Evolutionary conservation across 2,113 vertebrate genomes (phyloP).

Genomic region (Acrocephalus arundinaceus): DNA sequence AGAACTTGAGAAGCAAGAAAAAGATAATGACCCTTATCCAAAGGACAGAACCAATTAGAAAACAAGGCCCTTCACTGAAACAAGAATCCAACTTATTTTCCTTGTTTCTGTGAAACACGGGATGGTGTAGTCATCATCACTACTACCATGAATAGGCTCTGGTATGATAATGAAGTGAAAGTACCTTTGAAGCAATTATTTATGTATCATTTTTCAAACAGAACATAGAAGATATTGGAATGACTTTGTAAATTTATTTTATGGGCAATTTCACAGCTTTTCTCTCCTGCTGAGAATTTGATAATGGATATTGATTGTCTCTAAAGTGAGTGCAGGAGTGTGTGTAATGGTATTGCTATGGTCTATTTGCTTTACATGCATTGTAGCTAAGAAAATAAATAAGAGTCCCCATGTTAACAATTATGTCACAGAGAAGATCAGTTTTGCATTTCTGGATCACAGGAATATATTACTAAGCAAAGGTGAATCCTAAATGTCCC

Average conservation of each 20-base stretch:
- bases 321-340: slow-evolving; percentile 53
- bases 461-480: neutral
- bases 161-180: neutral
- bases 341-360: slow-evolving; percentile 65
- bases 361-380: slow-evolving; percentile 62
- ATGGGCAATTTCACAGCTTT: slow-evolving; percentile 62
- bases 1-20: neutral
- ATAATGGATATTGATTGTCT: slow-evolving; percentile 70
- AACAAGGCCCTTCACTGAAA: neutral
- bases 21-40: neutral
- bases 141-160: neutral
- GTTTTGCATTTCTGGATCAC: slow-evolving; percentile 24
- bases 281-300: slow-evolving; percentile 48
- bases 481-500: neutral
- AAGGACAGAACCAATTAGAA: neutral
- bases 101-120: neutral
- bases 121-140: neutral
- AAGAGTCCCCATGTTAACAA: slow-evolving; percentile 43
- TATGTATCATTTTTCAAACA: neutral
- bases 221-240: neutral
- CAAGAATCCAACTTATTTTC: neutral
- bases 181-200: slow-evolving; percentile 33
- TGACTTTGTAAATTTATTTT: slow-evolving; percentile 62
- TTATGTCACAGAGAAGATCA: slow-evolving; percentile 33
- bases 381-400: slow-evolving; percentile 55